Percentiles rank a stretch among this genome's conserved stretches.
phyloP scores from a whole-genome alignment of 2,888 invertebrate genomes.

The Tribolium freemani region DNA sequence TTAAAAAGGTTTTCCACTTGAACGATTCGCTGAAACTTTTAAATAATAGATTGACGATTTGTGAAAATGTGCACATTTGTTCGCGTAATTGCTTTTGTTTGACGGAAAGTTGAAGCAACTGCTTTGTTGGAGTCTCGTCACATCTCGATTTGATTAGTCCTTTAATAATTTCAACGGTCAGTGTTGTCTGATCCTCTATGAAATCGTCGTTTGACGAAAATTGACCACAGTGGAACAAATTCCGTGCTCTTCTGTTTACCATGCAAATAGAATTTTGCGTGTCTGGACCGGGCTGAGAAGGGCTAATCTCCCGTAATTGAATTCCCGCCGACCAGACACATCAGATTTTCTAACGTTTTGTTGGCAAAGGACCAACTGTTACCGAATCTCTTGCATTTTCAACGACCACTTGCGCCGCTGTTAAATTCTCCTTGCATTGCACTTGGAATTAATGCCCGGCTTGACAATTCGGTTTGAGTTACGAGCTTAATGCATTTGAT shows the following conservation, averaged over 20 bases:
- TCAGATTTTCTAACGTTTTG: conserved; percentile 37
- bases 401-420: conserved; percentile 20
- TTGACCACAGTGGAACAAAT: conserved; percentile 11
- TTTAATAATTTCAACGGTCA: not conserved
- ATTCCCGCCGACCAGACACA: conserved; percentile 43
- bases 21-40: not conserved
- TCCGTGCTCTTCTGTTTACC: conserved; percentile 43
- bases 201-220: conserved; percentile 15
- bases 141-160: conserved; percentile 22
- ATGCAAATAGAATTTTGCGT: conserved; percentile 48
- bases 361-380: conserved; percentile 35
- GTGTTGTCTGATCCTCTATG: conserved; percentile 5
- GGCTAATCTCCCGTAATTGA: conserved; percentile 47
- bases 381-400: conserved; percentile 28
- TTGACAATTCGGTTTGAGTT: conserved; percentile 11
- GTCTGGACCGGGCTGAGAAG: conserved; percentile 34
- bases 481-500: conserved; percentile 10
- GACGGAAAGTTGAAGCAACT: not conserved
- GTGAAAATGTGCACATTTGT: not conserved
- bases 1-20: conserved; percentile 5
- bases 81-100: conserved; percentile 13
- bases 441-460: conserved; percentile 10
- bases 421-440: conserved; percentile 29
- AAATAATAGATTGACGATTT: not conserved
- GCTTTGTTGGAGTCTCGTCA: conserved; percentile 8